Base-by-base conservation (phyloP, 92 coral and sea anemone species). In the Porites cylindrica region DNA sequence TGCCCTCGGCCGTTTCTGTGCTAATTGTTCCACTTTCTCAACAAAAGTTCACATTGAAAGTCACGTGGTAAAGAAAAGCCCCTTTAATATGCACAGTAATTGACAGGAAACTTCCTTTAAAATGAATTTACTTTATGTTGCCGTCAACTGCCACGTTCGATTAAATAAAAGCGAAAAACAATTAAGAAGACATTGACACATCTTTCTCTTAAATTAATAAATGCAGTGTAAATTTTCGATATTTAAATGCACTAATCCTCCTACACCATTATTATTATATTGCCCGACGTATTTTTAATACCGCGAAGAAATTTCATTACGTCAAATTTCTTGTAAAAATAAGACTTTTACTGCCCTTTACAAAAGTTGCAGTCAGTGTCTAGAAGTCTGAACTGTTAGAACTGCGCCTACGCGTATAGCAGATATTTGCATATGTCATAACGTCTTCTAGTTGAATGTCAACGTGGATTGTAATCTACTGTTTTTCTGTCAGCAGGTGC, bases 51-150 rank as follows among this genome's bases (percentile, higher is more conserved):
- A 7, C 53, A 54, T 54, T 13, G 11, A 29, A 56, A 51, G 58
- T 82, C 86, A 82, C 86, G 86, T 82, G 86, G 26, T 12, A 1
- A 5, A 43, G 70, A 54, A 38, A 14, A 72, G 17, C 21, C 13
- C 85, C 85, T 68, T 53, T 67, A 17, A 17, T 14, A 53, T 10
- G 32, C 76, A 23, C 58, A 8, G 20, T 26, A 69, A 69, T 18
- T 18, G 65, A 38, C 52, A 59, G 19, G 10, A 38, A 51, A 56
- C 19, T 70, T 70, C 50, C 77, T 82, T 54, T 38, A 1, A 70
- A 81, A 81, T 1, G 19, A 10, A 18, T 23, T 7, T 70, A 26
- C 14, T 19, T 64, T 3, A 38, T 38, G 47, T 38, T 38, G 47
- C 47, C 5, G 47, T 79, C 59, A 53, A n/a, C 19, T n/a, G 47